Evolutionary conservation across 2,888 invertebrate genomes (phyloP).

Genomic region (Aporophyla lueneburgensis): DNA sequence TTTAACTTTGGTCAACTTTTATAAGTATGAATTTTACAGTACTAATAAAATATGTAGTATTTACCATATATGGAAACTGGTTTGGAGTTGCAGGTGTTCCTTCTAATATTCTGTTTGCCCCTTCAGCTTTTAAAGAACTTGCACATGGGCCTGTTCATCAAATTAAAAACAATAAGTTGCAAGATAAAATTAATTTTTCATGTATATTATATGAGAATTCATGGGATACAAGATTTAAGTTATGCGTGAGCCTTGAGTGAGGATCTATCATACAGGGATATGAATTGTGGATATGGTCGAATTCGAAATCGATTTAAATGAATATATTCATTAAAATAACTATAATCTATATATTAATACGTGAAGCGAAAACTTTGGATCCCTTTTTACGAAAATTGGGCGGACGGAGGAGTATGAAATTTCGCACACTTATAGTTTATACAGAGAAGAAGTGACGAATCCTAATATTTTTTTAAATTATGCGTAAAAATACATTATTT

Average conservation of each 20-base stretch:
- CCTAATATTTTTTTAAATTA: too few relatives aligned
- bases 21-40: neutral
- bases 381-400: too few relatives aligned
- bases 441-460: too few relatives aligned
- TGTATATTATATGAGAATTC: too few relatives aligned
- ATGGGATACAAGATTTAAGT: too few relatives aligned
- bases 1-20: too few relatives aligned
- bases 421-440: too few relatives aligned
- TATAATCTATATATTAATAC: too few relatives aligned
- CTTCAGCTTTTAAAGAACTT: neutral
- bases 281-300: neutral
- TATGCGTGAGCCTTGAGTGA: neutral
- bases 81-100: neutral
- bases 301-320: neutral
- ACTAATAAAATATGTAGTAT: neutral
- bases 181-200: neutral
- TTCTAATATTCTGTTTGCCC: slow-evolving; percentile 11
- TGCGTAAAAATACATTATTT: too few relatives aligned
- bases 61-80: slow-evolving; percentile 24
- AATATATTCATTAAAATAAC: too few relatives aligned
- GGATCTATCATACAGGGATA: neutral
- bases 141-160: slow-evolving; percentile 15
- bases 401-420: too few relatives aligned
- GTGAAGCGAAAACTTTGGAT: too few relatives aligned
- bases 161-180: neutral